phyloP scores from a whole-genome alignment of 2,888 invertebrate species.

The Melanargia galathea region DNA sequence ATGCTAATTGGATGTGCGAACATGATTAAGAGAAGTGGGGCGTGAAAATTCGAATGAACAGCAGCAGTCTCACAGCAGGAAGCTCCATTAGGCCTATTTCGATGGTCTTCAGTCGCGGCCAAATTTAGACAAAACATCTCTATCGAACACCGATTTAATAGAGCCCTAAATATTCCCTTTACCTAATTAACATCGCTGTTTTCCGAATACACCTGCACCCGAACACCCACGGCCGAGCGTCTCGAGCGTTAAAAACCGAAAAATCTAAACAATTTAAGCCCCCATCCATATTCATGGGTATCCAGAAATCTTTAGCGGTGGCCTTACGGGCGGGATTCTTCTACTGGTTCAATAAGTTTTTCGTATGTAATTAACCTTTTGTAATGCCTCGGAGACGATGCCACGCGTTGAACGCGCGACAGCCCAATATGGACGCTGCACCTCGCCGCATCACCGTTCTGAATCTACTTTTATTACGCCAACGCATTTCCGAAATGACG shows the following conservation, averaged over 20 bases:
- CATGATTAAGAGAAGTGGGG: not conserved
- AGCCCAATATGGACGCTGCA: slow-evolving; percentile 56
- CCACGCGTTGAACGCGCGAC: slow-evolving; percentile 71
- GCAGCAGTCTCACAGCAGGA: not conserved
- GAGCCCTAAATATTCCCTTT: slow-evolving; percentile 34
- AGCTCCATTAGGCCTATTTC: slow-evolving; percentile 7
- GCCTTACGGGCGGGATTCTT: slow-evolving; percentile 66
- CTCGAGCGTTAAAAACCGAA: slow-evolving; percentile 52
- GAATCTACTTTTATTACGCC: slow-evolving; percentile 38
- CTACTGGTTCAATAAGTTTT: slow-evolving; percentile 60
- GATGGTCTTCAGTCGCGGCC: slow-evolving; percentile 9
- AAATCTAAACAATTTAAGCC: slow-evolving; percentile 64
- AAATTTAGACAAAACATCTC: slow-evolving; percentile 31
- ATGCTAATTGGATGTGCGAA: not conserved
- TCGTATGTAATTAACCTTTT: slow-evolving; percentile 68
- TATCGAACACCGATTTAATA: slow-evolving; percentile 30
- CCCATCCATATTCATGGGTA: slow-evolving; percentile 69
- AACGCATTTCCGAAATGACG: slow-evolving; percentile 27
- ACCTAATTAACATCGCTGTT: slow-evolving; percentile 41
- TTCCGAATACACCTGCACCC: slow-evolving; percentile 37
- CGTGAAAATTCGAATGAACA: slow-evolving; percentile 24
- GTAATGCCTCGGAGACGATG: slow-evolving; percentile 57
- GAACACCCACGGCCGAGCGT: slow-evolving; percentile 60
- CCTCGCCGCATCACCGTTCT: slow-evolving; percentile 41
- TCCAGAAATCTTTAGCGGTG: slow-evolving; percentile 68